A percentile compares a stretch with the other conserved stretches of the same genome.
These are phyloP conservation scores for Sebastolobus altivelis DNA, from an alignment of 2,797 vertebrate species.

Conservation along the genomic window DNA sequence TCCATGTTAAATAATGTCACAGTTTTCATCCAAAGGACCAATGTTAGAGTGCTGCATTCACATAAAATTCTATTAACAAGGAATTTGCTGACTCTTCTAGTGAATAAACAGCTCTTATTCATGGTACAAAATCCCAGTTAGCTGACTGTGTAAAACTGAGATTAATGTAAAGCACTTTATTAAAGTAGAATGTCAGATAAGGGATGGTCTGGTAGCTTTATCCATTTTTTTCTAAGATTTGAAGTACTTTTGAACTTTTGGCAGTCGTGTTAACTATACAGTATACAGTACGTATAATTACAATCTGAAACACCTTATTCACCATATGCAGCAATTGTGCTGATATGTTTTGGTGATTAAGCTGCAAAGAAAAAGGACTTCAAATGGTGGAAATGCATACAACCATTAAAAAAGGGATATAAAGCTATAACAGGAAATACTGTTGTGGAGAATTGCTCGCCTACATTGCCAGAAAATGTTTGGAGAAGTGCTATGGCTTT, in stretches of 20 bases:
- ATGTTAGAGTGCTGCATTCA: slow-evolving; percentile 1
- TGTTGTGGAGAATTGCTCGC: background rate
- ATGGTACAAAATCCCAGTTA: background rate
- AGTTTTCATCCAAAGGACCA: background rate
- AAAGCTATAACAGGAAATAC: slow-evolving; percentile 3
- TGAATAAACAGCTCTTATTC: slow-evolving; percentile 20
- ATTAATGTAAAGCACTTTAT: background rate
- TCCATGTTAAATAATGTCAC: background rate
- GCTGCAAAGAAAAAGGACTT: background rate
- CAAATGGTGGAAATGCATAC: background rate
- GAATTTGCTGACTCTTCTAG: slow-evolving; percentile 11
- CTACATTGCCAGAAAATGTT: slow-evolving; percentile 10
- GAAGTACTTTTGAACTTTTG: background rate
- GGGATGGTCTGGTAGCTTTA: background rate
- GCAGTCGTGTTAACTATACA: background rate
- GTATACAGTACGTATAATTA: background rate
- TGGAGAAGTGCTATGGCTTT: slow-evolving; percentile 6
- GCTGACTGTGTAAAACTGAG: slow-evolving; percentile 12
- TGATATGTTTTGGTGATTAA: background rate
- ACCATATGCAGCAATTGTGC: background rate
- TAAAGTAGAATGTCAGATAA: background rate
- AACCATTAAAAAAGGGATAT: background rate
- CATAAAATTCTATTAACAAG: slow-evolving; percentile 4
- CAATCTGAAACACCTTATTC: background rate
- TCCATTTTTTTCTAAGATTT: background rate